A percentile compares a stretch with the other conserved stretches of the same genome.
Conservation (phyloP, 2,113 vertebrate genomes). For the Rhabdornis inornatus region DNA sequence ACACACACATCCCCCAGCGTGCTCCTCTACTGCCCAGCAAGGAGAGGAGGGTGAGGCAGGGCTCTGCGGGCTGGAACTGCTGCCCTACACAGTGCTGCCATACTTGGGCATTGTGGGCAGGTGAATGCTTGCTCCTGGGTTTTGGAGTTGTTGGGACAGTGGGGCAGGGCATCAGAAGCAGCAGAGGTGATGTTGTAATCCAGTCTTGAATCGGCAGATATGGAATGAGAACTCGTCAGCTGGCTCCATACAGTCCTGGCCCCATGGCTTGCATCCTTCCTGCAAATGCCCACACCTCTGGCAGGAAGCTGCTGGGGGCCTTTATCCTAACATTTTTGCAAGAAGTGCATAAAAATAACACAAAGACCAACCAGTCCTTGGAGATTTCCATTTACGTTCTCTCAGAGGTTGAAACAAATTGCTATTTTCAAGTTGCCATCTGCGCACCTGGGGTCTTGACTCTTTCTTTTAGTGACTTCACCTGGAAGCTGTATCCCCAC, state of each 20-base stretch:
- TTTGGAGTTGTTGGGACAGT: background rate
- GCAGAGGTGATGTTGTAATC: background rate
- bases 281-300: background rate
- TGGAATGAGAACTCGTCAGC: rapidly evolving
- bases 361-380: background rate
- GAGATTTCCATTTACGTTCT: background rate
- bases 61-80: background rate
- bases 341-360: background rate
- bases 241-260: background rate
- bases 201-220: background rate
- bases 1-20: background rate
- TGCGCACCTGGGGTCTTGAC: background rate
- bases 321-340: background rate
- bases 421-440: background rate
- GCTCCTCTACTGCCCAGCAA: background rate
- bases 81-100: rapidly evolving
- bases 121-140: rapidly evolving
- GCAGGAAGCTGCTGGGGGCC: background rate
- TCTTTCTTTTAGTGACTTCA: background rate
- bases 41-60: background rate
- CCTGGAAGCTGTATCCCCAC: background rate
- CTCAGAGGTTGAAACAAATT: background rate
- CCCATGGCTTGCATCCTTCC: background rate
- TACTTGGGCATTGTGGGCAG: rapidly evolving
- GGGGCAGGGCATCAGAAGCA: background rate